A percentile compares a stretch with the other conserved stretches of the same genome.
Conservation (phyloP, 2,888 invertebrate genomes). For the Sycophila texana region DNA sequence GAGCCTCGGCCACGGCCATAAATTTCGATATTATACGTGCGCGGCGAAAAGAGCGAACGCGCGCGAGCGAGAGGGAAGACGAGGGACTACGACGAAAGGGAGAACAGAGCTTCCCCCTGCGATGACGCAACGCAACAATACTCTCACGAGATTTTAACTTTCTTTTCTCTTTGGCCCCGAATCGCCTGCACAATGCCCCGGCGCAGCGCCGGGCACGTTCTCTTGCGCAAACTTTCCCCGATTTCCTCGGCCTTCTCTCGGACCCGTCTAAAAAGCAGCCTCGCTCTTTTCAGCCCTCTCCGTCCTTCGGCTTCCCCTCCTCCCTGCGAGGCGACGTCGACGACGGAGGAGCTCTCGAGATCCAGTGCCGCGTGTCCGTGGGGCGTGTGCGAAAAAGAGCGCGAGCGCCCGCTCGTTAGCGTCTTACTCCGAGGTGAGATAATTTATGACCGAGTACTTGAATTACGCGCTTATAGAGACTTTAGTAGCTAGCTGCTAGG, state of each 20-base stretch:
- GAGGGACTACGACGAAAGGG: not conserved
- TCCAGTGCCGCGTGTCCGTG: not conserved
- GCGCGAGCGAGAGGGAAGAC: constrained; percentile 12
- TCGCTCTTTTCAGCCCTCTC: constrained; percentile 26
- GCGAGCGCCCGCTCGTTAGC: not conserved
- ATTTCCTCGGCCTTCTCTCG: constrained; percentile 62
- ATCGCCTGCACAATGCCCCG: constrained; percentile 55
- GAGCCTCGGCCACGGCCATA: constrained; percentile 66
- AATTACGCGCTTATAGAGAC: not conserved
- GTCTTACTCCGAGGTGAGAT: not conserved
- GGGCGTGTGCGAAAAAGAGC: not conserved
- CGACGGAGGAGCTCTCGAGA: not conserved
- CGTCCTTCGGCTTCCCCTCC: not conserved
- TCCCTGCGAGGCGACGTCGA: not conserved
- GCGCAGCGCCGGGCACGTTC: constrained; percentile 53
- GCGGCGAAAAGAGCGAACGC: constrained; percentile 36
- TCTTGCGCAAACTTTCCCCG: constrained; percentile 70
- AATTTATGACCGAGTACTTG: constrained; percentile 11
- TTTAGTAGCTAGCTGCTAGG: not conserved
- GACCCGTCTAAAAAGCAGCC: constrained; percentile 29
- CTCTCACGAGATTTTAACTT: constrained; percentile 63
- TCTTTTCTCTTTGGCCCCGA: constrained; percentile 59
- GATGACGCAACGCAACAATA: constrained; percentile 57
- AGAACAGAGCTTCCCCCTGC: constrained; percentile 37
- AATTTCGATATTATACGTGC: constrained; percentile 74